These are phyloP conservation scores for Ormyrus nitidulus DNA, from an alignment of 2,888 invertebrate genomes.

Conservation along the genomic window DNA sequence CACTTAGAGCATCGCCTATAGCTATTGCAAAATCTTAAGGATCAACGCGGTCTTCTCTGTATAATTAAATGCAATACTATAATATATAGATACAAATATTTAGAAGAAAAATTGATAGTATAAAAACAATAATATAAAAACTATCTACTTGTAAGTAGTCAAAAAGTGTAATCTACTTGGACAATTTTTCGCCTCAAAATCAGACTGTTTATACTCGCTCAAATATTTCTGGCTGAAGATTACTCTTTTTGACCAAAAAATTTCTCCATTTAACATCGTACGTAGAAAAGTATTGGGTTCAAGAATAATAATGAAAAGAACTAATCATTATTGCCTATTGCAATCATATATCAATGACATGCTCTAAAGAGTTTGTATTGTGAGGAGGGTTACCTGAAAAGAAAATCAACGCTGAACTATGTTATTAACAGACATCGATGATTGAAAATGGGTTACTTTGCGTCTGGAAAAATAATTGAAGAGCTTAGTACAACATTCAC, in stretches of 20 bases:
- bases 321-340: conserved; percentile 42
- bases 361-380: conserved; percentile 50
- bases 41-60: not conserved
- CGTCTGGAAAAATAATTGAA: conserved; percentile 55
- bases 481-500: conserved; percentile 40
- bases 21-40: not conserved
- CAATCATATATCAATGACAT: conserved; percentile 46
- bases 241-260: conserved; percentile 20
- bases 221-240: not conserved
- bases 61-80: conserved; percentile 24
- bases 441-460: conserved; percentile 57
- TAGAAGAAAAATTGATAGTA: not conserved
- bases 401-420: conserved; percentile 54
- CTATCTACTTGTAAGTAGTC: conserved; percentile 13
- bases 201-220: no score
- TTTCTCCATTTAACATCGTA: conserved; percentile 22
- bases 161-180: conserved; percentile 13
- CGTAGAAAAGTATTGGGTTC: not conserved
- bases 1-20: conserved; percentile 18
- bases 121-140: conserved; percentile 7
- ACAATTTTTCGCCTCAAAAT: no score
- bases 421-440: conserved; percentile 53
- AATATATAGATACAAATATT: not conserved
- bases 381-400: conserved; percentile 54
- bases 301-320: conserved; percentile 9